Evolutionary conservation across 2,888 invertebrate species (phyloP).

Genomic region (Adelphocoris suturalis): DNA sequence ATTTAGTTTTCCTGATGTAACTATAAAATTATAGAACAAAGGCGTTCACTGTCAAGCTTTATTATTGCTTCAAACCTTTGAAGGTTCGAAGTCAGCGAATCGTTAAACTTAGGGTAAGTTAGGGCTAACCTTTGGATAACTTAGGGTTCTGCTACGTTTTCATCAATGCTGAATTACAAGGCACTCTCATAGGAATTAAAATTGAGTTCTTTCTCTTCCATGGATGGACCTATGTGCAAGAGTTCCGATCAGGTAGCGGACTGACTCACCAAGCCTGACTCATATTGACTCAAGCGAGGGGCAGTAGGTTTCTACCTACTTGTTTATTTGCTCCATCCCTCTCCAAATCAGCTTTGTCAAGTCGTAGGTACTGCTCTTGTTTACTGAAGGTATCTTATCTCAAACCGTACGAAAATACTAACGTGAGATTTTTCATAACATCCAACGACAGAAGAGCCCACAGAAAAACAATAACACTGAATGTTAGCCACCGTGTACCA

Average conservation of each 20-base stretch:
- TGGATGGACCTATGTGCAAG: not conserved
- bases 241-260: not conserved
- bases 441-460: not conserved
- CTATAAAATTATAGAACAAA: too few species aligned
- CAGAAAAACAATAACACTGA: not conserved
- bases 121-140: too few species aligned
- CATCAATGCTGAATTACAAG: too few species aligned
- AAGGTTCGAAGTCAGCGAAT: too few species aligned
- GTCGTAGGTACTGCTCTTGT: not conserved
- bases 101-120: too few species aligned
- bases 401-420: not conserved
- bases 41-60: too few species aligned
- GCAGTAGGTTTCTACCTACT: not conserved
- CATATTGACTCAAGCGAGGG: conserved; percentile 5
- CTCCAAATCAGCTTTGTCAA: not conserved
- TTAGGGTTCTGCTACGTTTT: too few species aligned
- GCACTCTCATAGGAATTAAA: too few species aligned
- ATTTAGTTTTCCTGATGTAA: too few species aligned
- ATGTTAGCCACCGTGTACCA: not conserved
- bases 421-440: not conserved
- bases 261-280: not conserved
- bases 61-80: too few species aligned
- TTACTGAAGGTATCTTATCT: not conserved
- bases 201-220: too few species aligned
- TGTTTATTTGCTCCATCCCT: conserved; percentile 5